Conservation (phyloP, 2,888 invertebrate genomes). For the Eristalis intricaria region DNA sequence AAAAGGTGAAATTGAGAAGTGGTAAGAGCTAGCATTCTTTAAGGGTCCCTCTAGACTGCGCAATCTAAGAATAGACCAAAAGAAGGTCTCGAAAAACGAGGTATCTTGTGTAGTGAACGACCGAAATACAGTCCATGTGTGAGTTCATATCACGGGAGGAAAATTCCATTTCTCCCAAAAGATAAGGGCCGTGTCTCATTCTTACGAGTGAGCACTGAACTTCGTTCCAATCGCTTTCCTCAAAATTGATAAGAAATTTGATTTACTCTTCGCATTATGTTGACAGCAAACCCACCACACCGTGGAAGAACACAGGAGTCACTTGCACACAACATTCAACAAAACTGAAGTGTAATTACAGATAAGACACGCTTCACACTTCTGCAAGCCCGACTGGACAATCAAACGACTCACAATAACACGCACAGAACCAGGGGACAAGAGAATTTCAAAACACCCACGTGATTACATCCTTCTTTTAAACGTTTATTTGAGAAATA, state of each 20-base stretch:
- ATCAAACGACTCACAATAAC: too few relatives aligned
- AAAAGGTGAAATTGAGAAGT: too few relatives aligned
- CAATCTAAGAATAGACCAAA: too few relatives aligned
- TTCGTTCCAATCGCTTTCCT: not conserved
- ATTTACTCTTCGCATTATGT: not conserved
- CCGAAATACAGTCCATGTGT: too few relatives aligned
- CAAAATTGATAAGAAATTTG: not conserved
- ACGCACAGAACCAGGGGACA: not conserved
- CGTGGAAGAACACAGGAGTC: not conserved
- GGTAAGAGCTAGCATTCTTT: too few relatives aligned
- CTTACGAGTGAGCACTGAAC: not conserved
- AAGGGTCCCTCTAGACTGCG: too few relatives aligned
- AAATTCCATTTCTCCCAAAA: not conserved
- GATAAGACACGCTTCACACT: not conserved
- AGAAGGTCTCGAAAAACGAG: too few relatives aligned
- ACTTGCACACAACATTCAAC: not conserved
- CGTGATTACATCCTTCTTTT: not conserved
- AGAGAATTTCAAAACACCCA: not conserved
- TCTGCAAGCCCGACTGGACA: not conserved
- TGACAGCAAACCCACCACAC: not conserved
- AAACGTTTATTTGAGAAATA: not conserved
- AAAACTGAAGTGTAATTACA: not conserved
- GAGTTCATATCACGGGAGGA: too few relatives aligned
- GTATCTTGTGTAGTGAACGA: too few relatives aligned
- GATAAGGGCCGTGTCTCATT: not conserved